A percentile compares a stretch with the other conserved stretches of the same genome.
These are phyloP conservation scores for Pachycephala philippinensis DNA, from an alignment of 2,113 vertebrate species.

Conservation along the genomic window DNA sequence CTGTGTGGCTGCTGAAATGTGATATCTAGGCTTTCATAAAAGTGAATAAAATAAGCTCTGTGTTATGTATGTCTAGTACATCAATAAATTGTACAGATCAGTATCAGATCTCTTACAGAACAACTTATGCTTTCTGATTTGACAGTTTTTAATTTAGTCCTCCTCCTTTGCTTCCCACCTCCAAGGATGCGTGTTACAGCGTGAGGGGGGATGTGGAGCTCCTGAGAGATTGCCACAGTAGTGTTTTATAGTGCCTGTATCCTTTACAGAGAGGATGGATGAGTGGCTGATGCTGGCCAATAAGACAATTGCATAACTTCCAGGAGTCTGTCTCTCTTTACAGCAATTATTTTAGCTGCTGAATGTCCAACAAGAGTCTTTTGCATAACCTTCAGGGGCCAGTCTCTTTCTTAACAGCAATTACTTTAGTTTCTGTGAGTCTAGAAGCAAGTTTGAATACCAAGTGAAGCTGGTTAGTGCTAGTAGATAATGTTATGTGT, in stretches of 20 bases:
- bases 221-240: not conserved
- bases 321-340: not conserved
- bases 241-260: not conserved
- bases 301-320: not conserved
- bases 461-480: not conserved
- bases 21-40: not conserved
- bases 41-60: not conserved
- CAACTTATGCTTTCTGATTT: not conserved
- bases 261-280: not conserved
- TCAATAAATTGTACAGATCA: not conserved
- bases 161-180: slow-evolving; percentile 18
- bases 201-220: not conserved
- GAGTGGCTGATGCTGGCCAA: not conserved
- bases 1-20: not conserved
- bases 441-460: not conserved
- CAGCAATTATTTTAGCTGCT: not conserved
- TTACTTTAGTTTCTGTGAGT: not conserved
- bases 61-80: not conserved
- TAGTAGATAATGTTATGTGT: not conserved
- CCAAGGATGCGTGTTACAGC: not conserved
- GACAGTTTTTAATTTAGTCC: slow-evolving; percentile 41
- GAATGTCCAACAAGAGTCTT: not conserved
- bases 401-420: not conserved
- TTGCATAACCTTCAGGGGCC: not conserved
- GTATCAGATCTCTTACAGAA: not conserved